Base-by-base conservation (phyloP, 1,140 invertebrate species). In the Temnothorax nylanderi region DNA sequence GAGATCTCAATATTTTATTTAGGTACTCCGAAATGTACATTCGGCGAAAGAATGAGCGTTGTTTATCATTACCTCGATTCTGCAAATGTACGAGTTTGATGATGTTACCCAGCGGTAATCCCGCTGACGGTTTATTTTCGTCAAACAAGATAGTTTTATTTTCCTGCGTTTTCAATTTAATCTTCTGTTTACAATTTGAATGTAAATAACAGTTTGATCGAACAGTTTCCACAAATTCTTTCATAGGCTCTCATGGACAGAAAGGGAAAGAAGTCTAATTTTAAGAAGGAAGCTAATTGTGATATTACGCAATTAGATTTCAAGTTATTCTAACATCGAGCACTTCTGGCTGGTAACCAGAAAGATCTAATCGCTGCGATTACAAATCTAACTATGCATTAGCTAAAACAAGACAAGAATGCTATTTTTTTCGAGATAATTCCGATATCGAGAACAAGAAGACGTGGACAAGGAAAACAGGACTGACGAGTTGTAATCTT, bases 11-110 rank as follows among this genome's bases (percentile, higher is more conserved):
- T 26, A 26, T 4, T 13, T n/a, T 37, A 58, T 37, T 56, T 41
- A 34, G 26, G 26, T 26, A 26, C 21, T 54, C 0, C 13, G 41
- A 44, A 75, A n/a, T 37, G 18, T 34, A 74, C 37, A 3, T 13
- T 58, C 11, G 13, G 13, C 10, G 32, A 21, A 74, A 56, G 3
- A 58, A 54, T 7, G 10, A 26, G 54, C 4, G 6, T 6, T 44
- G 6, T 41, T 75, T 41, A 58, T 75, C n/a, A n/a, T 74, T 54
- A 54, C n/a, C 69, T 75, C n/a, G 3, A 41, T 75, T 75, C 18
- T 16, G 6, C 32, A 75, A 44, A 58, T 41, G 4, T 10, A 37
- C 32, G 32, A 32, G 16, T 54, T 34, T 18, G 21, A 37, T 37
- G 49, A 74, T 21, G 37, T 44, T n/a, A 74, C 0, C 54, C 32